phyloP scores from a whole-genome alignment of 2,113 vertebrate species.

The Silurus asotus region DNA sequence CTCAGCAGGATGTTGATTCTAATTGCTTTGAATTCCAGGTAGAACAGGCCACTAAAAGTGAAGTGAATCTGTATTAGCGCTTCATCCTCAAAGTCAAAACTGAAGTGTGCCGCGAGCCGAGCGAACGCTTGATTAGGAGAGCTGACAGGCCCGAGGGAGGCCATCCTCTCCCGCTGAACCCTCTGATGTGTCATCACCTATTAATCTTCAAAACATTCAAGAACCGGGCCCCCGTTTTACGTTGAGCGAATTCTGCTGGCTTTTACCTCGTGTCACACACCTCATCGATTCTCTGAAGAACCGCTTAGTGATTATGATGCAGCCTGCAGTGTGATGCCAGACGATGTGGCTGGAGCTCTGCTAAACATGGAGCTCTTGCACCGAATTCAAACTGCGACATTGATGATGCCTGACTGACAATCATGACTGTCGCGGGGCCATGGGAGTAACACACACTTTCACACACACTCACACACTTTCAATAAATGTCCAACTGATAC shows the following conservation, averaged over 20 bases:
- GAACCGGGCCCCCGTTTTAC: constrained; percentile 61
- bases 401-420: background rate
- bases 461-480: background rate
- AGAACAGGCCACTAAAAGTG: constrained; percentile 32
- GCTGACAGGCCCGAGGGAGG: constrained; percentile 64
- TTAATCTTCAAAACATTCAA: constrained; percentile 65
- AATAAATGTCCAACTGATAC: background rate
- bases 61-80: constrained; percentile 45
- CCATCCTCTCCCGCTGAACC: constrained; percentile 66
- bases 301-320: constrained; percentile 57
- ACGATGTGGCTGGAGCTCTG: constrained; percentile 19
- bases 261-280: constrained; percentile 55
- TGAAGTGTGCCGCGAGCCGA: constrained; percentile 21
- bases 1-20: constrained; percentile 46
- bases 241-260: constrained; percentile 60
- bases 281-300: constrained; percentile 56
- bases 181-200: constrained; percentile 68
- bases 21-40: constrained; percentile 53
- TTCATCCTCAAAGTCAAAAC: constrained; percentile 49
- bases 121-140: constrained; percentile 63
- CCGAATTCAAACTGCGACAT: constrained; percentile 20
- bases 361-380: background rate
- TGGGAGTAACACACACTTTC: background rate
- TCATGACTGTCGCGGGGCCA: background rate
- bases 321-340: constrained; percentile 10